A percentile compares a stretch with the other conserved stretches of the same genome.
Evolutionary conservation across 2,113 vertebrate genomes (phyloP).

Genomic region (Pelvicachromis taeniatus): DNA sequence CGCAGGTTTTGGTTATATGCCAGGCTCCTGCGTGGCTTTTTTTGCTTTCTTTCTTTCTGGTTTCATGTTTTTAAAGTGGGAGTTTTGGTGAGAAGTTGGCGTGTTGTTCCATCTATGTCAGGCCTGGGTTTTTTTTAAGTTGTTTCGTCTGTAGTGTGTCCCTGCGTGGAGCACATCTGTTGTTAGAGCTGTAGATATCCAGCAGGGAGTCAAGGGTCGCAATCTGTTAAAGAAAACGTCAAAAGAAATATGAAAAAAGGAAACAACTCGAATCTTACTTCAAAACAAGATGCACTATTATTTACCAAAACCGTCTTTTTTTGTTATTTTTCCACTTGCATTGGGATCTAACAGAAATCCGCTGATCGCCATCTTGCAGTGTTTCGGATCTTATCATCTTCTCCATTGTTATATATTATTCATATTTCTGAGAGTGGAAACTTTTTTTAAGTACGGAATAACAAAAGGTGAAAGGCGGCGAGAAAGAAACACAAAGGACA

Average conservation of each 20-base stretch:
- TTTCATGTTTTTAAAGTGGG: constrained; percentile 30
- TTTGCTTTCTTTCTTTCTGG: neutral
- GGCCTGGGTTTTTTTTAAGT: neutral
- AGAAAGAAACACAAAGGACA: neutral
- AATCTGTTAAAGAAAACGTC: constrained; percentile 1
- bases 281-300: neutral
- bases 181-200: neutral
- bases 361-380: neutral
- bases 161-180: neutral
- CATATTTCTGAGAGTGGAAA: neutral
- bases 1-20: constrained; percentile 14
- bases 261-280: neutral
- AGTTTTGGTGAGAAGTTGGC: constrained; percentile 29
- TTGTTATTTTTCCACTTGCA: neutral
- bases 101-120: constrained; percentile 1
- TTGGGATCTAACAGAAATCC: neutral
- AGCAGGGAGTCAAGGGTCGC: neutral
- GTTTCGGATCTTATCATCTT: neutral
- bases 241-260: neutral
- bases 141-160: neutral
- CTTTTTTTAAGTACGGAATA: neutral
- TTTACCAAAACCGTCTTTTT: neutral
- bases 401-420: neutral
- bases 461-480: neutral
- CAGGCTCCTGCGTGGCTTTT: constrained; percentile 14